These are phyloP conservation scores for Rousettus madagascariensis DNA, from an alignment of 2,797 vertebrate genomes.

Conservation along the genomic window DNA sequence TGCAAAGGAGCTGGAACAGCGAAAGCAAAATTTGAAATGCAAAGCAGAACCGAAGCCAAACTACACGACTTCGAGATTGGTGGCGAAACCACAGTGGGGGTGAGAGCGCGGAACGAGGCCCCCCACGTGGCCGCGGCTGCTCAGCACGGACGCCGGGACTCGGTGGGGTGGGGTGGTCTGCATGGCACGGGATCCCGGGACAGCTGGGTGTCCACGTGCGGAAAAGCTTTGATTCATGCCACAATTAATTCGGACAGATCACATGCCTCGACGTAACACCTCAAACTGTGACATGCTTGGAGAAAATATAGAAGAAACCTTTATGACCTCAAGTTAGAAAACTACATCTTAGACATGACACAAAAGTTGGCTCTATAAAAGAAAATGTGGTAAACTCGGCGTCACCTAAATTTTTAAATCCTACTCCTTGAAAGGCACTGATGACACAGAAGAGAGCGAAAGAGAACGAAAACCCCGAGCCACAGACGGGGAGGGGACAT, in stretches of 20 bases:
- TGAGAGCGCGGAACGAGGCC: neutral
- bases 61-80: neutral
- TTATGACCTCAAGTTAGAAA: neutral
- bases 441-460: neutral
- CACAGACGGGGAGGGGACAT: neutral
- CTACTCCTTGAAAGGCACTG: neutral
- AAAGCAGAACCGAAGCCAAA: neutral
- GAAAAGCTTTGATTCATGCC: neutral
- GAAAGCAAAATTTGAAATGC: neutral
- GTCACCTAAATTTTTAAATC: neutral
- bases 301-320: neutral
- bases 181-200: neutral
- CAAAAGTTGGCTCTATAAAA: neutral
- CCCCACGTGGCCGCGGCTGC: no score
- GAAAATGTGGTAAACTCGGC: neutral
- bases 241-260: neutral
- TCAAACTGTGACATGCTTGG: neutral
- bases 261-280: neutral
- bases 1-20: neutral
- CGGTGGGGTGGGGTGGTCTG: no score
- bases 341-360: neutral
- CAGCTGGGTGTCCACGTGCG: neutral
- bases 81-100: neutral
- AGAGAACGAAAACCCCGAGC: neutral
- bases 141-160: no score